Conservation (phyloP, 37 sponge, comb jelly and placozoan species). For the Haliclona indistincta region DNA sequence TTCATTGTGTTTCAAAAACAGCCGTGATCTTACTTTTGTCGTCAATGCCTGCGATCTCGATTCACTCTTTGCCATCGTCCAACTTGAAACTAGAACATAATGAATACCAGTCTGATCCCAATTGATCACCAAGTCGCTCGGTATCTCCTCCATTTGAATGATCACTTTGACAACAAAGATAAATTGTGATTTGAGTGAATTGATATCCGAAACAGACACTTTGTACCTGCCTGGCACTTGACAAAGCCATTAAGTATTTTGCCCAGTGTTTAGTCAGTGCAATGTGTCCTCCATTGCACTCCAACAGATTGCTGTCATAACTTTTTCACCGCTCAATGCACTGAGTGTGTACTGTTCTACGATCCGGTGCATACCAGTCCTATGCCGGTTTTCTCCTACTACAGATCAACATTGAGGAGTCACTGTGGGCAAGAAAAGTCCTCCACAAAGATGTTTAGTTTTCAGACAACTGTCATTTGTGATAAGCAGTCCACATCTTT, state of each 20-base stretch:
- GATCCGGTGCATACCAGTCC: too few relatives aligned
- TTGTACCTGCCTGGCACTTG: too few relatives aligned
- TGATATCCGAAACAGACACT: too few relatives aligned
- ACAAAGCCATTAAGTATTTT: conserved; percentile 16
- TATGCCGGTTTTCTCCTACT: too few relatives aligned
- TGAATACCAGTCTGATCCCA: conserved; percentile 46
- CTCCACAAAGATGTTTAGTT: too few relatives aligned
- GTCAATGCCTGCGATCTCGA: conserved; percentile 20
- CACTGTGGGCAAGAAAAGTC: too few relatives aligned
- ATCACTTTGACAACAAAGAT: conserved; percentile 37
- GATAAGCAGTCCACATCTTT: too few relatives aligned
- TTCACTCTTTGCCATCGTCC: conserved; percentile 41
- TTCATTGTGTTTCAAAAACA: conserved; percentile 30
- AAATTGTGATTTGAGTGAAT: conserved; percentile 40
- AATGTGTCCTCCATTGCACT: conserved; percentile 29
- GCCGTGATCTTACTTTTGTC: conserved; percentile 49
- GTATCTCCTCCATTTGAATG: conserved; percentile 67
- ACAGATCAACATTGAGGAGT: too few relatives aligned
- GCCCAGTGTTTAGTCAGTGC: background rate
- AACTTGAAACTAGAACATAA: conserved; percentile 31
- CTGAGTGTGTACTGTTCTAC: too few relatives aligned
- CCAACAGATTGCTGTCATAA: conserved; percentile 34
- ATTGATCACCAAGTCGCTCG: conserved; percentile 40
- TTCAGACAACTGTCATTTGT: too few relatives aligned
- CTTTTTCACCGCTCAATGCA: too few relatives aligned